Evolutionary conservation across 2,888 invertebrate species (phyloP), one percentile per base, ranked within the genome.

Genomic region (Phortica magna): DNA sequence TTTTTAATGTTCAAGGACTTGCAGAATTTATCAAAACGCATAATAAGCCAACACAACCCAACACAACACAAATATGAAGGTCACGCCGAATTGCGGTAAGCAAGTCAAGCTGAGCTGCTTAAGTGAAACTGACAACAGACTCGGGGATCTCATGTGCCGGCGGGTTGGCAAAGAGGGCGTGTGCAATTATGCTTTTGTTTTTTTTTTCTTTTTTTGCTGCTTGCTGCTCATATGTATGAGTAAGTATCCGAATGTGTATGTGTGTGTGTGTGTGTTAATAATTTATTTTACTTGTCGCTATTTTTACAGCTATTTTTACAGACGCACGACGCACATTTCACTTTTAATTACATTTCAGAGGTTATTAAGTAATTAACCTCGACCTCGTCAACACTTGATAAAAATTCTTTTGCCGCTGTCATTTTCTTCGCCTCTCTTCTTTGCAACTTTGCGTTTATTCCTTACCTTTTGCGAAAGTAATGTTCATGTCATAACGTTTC

Each of bases 301-400:
- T 68, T 48, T 9, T 43, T 43, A 7, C 43, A 67, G 48, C 43
- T 19, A 70, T 22, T 39, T 42, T 41, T 42, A 42, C 68, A 42
- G 17, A n/a, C 43, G 53, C 72, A 72, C 19, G 22, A 53, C 72
- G 64, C 64, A 57, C 72, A 73, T 55, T 77, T 77, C 61, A 59
- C 19, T 77, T 81, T 80, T 83, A 81, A 83, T 82, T 79, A 82
- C 81, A 81, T 82, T 80, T 78, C 80, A 81, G 81, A 80, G 77
- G 80, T 81, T 83, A 82, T 82, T 82, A 83, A 82, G 82, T 82
- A 83, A 83, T 83, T 83, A 83, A 83, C 81, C 80, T 78, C 80
- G 77, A 77, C 79, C 77, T 72, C 81, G 59, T 74, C 77, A 67
- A 31, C 65, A 64, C 64, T 74, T 64, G 65, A 61, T 64, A 61